These are phyloP conservation scores for Magallana angulata DNA, from an alignment of 1,140 invertebrate species.

Conservation along the genomic window DNA sequence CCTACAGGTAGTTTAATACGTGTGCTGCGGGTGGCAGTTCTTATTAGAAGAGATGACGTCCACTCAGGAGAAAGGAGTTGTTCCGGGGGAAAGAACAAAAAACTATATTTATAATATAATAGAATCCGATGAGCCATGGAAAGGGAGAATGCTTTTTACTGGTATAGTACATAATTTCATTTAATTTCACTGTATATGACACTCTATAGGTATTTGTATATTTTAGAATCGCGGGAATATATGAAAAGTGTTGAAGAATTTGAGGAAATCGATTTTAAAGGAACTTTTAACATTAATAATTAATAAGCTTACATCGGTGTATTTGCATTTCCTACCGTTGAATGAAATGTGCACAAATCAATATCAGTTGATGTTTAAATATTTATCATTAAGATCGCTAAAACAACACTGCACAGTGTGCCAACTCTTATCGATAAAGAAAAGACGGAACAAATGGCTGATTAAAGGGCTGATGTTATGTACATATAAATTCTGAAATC, in stretches of 20 bases:
- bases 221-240: background rate
- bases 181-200: background rate
- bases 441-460: no score
- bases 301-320: background rate
- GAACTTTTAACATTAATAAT: constrained; percentile 1
- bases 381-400: no score
- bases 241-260: background rate
- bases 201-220: background rate
- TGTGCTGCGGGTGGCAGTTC: background rate
- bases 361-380: background rate
- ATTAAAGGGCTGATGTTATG: no score
- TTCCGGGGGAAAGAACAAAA: constrained; percentile 12
- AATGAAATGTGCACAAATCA: background rate
- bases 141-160: constrained; percentile 61
- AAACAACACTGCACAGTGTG: no score
- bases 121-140: constrained; percentile 50
- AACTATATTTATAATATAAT: constrained; percentile 49
- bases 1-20: background rate
- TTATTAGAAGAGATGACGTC: background rate
- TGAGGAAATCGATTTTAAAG: background rate
- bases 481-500: no score
- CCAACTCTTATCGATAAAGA: no score
- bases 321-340: background rate
- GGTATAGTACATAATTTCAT: constrained; percentile 38
- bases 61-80: background rate